These are phyloP conservation scores for Apotomis capreana DNA, from an alignment of 2,888 invertebrate genomes.

Conservation along the genomic window DNA sequence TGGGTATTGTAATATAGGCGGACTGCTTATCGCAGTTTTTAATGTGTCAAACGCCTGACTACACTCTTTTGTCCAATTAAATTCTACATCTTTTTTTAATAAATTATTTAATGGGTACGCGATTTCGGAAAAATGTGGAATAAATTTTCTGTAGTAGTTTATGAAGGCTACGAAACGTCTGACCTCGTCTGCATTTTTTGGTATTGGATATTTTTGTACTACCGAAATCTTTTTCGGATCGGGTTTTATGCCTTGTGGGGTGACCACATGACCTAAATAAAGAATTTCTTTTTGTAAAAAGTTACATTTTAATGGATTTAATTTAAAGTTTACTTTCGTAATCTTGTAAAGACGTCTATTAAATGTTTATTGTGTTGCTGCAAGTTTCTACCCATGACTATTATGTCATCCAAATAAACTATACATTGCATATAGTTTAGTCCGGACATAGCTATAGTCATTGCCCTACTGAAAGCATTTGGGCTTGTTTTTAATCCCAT, in stretches of 20 bases:
- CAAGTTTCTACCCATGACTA: too few relatives aligned
- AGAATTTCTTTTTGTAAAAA: neutral
- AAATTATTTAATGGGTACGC: too few relatives aligned
- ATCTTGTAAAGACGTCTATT: neutral
- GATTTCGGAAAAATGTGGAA: too few relatives aligned
- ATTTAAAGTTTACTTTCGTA: neutral
- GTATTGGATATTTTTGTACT: neutral
- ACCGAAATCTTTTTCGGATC: neutral
- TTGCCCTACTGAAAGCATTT: too few relatives aligned
- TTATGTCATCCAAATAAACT: too few relatives aligned
- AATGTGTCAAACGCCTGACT: neutral
- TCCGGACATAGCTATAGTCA: too few relatives aligned
- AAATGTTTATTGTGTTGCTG: too few relatives aligned
- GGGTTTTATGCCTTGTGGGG: slow-evolving; percentile 1
- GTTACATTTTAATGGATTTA: neutral
- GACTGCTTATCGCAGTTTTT: neutral
- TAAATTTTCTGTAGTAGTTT: too few relatives aligned
- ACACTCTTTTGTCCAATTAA: slow-evolving; percentile 1
- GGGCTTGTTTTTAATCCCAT: too few relatives aligned
- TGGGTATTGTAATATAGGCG: neutral
- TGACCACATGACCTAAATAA: neutral
- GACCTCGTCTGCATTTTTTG: neutral
- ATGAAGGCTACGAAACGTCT: neutral
- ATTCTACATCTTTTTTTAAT: too few relatives aligned
- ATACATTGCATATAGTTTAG: too few relatives aligned